phyloP scores from a whole-genome alignment of 2,797 vertebrate species.

The Hozukius guyotensis region DNA sequence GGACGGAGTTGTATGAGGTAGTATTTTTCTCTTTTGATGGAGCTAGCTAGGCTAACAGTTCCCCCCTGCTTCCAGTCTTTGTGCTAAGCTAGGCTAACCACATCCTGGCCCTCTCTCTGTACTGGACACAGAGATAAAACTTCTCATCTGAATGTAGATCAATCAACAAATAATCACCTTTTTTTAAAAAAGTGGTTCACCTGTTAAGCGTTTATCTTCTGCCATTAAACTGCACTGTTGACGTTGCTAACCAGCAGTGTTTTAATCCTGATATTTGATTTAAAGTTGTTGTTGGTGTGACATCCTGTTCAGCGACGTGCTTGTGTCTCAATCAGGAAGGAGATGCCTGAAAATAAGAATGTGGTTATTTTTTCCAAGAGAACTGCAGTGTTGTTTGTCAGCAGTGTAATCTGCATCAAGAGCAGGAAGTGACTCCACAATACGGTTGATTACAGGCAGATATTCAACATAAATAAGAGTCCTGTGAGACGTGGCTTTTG shows the following conservation, averaged over 20 bases:
- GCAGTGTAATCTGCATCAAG: background rate
- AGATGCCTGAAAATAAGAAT: background rate
- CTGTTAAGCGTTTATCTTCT: fast-evolving
- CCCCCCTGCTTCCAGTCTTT: too few species aligned
- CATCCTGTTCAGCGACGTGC: background rate
- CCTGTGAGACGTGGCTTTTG: background rate
- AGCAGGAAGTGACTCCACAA: background rate
- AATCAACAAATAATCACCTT: too few species aligned
- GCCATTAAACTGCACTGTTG: fast-evolving
- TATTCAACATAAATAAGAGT: background rate
- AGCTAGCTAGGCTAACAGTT: too few species aligned
- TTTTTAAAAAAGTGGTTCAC: background rate
- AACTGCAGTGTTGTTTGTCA: background rate
- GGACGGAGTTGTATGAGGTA: too few species aligned
- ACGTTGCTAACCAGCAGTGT: background rate
- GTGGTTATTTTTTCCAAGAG: background rate
- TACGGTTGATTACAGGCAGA: background rate
- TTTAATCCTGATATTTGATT: background rate
- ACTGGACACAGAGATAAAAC: too few species aligned
- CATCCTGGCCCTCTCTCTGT: too few species aligned
- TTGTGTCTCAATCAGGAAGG: background rate
- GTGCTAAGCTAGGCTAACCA: too few species aligned
- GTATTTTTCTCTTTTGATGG: too few species aligned
- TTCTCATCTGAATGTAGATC: too few species aligned
- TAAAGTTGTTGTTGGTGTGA: background rate